Percentiles rank a stretch among this genome's conserved stretches.
Conservation (phyloP, 2,797 vertebrate genomes). For the Hafferia zeledoni region DNA sequence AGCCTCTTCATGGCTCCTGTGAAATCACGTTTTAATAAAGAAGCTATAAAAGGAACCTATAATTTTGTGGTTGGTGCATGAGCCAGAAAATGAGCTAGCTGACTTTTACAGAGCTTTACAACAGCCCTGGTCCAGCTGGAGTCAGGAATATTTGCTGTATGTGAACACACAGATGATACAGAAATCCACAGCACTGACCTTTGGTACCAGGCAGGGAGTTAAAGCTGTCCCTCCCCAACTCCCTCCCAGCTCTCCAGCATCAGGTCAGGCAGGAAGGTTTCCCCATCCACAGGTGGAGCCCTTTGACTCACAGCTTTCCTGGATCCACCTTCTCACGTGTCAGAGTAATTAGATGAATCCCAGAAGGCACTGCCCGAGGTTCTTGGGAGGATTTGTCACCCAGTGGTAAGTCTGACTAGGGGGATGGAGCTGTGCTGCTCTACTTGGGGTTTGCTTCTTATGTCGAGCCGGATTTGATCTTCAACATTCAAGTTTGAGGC, state of each 20-base stretch:
- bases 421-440: neutral
- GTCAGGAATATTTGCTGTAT: neutral
- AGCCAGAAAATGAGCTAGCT: neutral
- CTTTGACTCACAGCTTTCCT: neutral
- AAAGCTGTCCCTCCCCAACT: accelerated
- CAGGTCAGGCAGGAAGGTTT: neutral
- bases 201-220: neutral
- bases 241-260: neutral
- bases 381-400: neutral
- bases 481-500: accelerated
- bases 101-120: neutral
- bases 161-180: neutral
- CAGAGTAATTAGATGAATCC: neutral
- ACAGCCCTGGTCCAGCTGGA: neutral
- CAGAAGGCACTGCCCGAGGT: neutral
- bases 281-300: neutral
- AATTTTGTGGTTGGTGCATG: neutral
- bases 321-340: neutral
- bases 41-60: neutral
- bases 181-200: neutral
- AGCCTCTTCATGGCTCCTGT: neutral
- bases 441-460: neutral
- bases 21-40: slow-evolving; percentile 11
- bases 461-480: accelerated
- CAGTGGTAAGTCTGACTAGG: accelerated